Evolutionary conservation across 2,797 vertebrate species (phyloP), one percentile per base, ranked within the genome.

Genomic region (Sus cebifrons): DNA sequence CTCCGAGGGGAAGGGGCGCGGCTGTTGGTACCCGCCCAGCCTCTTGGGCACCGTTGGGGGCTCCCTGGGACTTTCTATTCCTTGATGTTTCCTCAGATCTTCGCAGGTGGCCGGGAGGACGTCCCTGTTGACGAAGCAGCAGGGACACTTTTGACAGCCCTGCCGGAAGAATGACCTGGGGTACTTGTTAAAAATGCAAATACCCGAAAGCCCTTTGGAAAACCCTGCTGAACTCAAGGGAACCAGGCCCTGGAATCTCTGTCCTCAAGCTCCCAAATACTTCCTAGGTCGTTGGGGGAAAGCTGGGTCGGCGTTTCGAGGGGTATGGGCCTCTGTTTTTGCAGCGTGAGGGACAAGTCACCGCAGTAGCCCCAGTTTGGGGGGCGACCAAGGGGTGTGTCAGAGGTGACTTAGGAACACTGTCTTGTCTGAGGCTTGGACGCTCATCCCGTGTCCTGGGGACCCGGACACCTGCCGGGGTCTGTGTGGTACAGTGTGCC

Each of bases 321-420:
- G n/a, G 7, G 11, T 10, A 21, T 2, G 27, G 9, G 12, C n/a
- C 5, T 65, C 5, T 44, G 16, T 29, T 0, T n/a, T 1, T 49
- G 7, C 20, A 44, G 56, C n/a, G 1, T 10, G 29, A 64, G 82
- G 73, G 64, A 17, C 18, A 44, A 60, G 82, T 67, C 5, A 12
- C 32, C 74, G 9, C 16, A 6, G 5, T 27, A 27, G 32, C 21
- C 20, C 23, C 14, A 40, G 20, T 18, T n/a, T 64, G 58, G 36
- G 60, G 16, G 29, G 4, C 62, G 20, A 78, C 20, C 25, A 62
- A 27, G n/a, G n/a, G 18, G 17, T 18, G 27, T 62, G 52, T 87
- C 25, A 32, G 62, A 8, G 27, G 14, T 71, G 56, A 56, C 8
- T 17, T 64, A 79, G 84, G 44, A 27, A 36, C 6, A 3, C 27